phyloP scores from a whole-genome alignment of 2,797 vertebrate species.

The Phalloptychus januarius region DNA sequence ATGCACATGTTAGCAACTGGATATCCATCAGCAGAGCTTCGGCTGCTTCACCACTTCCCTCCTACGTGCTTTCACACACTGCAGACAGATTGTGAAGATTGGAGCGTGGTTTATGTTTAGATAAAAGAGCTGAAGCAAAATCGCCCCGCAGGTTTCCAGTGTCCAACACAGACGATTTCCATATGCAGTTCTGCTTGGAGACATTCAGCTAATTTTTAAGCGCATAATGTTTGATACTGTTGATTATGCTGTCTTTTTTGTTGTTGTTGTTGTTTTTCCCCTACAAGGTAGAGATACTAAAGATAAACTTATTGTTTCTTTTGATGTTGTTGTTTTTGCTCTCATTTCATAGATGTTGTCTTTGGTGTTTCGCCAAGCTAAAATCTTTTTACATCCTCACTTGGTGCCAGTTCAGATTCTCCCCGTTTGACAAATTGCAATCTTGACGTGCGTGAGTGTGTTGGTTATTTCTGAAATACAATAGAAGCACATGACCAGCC shows the following conservation, averaged over 20 bases:
- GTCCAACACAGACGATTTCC: slow-evolving; percentile 30
- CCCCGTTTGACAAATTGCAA: neutral
- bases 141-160: slow-evolving; percentile 47
- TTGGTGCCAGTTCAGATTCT: slow-evolving; percentile 26
- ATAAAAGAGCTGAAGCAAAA: slow-evolving; percentile 64
- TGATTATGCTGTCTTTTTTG: neutral
- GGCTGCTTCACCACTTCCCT: slow-evolving; percentile 42
- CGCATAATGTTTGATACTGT: neutral
- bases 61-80: slow-evolving; percentile 65
- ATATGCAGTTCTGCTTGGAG: slow-evolving; percentile 17
- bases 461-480: neutral
- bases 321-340: neutral
- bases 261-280: neutral
- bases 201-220: neutral
- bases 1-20: slow-evolving; percentile 25
- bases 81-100: slow-evolving; percentile 61
- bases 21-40: slow-evolving; percentile 42
- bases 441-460: neutral
- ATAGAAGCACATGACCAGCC: neutral
- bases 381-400: slow-evolving; percentile 53
- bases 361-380: slow-evolving; percentile 42
- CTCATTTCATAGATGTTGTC: slow-evolving; percentile 11
- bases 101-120: slow-evolving; percentile 69
- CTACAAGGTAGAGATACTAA: neutral
- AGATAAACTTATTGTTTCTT: neutral